Percentiles rank a stretch among this genome's conserved stretches.
Evolutionary conservation across 2,797 vertebrate genomes (phyloP).

Genomic region (Varecia variegata): DNA sequence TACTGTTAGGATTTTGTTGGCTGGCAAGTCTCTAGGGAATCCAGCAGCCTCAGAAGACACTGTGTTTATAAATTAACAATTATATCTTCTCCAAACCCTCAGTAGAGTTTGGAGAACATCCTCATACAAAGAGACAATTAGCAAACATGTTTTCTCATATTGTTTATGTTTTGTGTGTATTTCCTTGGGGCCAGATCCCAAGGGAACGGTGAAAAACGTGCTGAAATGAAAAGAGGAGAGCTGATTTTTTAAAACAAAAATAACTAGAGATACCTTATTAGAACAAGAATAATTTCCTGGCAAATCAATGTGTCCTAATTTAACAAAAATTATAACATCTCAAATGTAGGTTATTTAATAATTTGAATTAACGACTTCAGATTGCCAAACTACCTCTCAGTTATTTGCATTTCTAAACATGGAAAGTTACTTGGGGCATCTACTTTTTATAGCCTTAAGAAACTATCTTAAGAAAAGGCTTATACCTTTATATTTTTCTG

Average conservation of each 20-base stretch:
- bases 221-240: neutral
- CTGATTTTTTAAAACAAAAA: neutral
- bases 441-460: neutral
- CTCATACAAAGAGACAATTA: constrained; percentile 39
- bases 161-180: neutral
- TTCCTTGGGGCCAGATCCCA: neutral
- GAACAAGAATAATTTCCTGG: neutral
- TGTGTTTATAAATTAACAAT: constrained; percentile 22
- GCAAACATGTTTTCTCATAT: neutral
- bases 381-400: neutral
- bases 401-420: neutral
- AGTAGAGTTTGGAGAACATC: constrained; percentile 6
- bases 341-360: neutral
- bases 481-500: constrained; percentile 36
- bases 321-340: neutral
- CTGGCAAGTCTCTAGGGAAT: constrained; percentile 58
- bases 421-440: neutral
- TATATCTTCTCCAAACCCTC: constrained; percentile 49
- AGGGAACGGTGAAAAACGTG: neutral
- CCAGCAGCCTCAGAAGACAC: constrained; percentile 33
- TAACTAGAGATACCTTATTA: neutral
- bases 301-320: neutral
- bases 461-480: constrained; percentile 14
- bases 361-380: neutral
- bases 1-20: constrained; percentile 55